Base-by-base conservation (phyloP, 2,888 invertebrate genomes). In the Lomographa bimaculata region DNA sequence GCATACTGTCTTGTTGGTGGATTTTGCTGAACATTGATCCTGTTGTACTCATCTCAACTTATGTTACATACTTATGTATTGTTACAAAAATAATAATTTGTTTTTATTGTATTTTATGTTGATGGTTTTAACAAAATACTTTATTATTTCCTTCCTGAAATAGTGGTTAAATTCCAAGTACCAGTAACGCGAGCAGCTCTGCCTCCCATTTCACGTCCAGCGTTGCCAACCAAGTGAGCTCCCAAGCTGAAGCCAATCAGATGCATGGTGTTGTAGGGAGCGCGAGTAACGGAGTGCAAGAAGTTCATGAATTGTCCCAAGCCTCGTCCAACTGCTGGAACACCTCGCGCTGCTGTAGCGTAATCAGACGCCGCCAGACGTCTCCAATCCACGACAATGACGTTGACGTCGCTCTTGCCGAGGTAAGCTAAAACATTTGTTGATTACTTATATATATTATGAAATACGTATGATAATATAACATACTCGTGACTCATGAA, bases 241-340 rank as follows among this genome's bases (percentile, higher is more conserved):
- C n/a, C n/a, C n/a, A n/a, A n/a, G 52, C 90, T 89, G 57, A 89
- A 84, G 7, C 90, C 90, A 5, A 85, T 57, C 7, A 90, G 53
- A 36, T 90, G 90, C 58, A 89, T 75, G 12, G 54, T 50, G 16
- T 57, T 54, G 19, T 61, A 65, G 1, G 65, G 56, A 0, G 72
- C 64, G 0, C 81, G 79, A 32, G 79, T 72, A 0, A 55, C 59
- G 0, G 49, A 49, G 46, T 64, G 59, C 0, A 85, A 43, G 53
- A 82, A 86, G 4, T 53, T 50, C 1, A 90, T 44, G 57, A 90
- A 86, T 37, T 73, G 67, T 6, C 89, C 90, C 0, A 89, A 51
- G 1, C 75, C 81, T 17, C 71, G 70, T 0, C 87, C 87, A 0
- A 85, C 71, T 0, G 53, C 76, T 6, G 87, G 79, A 1, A 86